Percentiles rank a stretch among this genome's conserved stretches.
Conservation (phyloP, 2,113 vertebrate genomes). For the Aplodontia rufa region DNA sequence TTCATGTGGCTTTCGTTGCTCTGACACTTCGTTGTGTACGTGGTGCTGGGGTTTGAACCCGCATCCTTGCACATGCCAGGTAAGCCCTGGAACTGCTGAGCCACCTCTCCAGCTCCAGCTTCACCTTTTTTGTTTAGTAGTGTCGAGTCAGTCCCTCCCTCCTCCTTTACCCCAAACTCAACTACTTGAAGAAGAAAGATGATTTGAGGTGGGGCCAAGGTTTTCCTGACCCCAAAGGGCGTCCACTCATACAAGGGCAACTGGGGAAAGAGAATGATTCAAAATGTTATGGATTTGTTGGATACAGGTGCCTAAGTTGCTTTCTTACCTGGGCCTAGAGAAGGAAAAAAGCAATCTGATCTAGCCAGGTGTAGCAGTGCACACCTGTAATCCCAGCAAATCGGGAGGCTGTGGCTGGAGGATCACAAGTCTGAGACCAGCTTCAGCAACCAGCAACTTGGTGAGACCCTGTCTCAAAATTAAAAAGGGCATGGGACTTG, state of each 20-base stretch:
- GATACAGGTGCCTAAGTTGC: not conserved
- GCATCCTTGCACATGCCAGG: no score
- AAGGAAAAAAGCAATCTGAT: not conserved
- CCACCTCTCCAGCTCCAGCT: no score
- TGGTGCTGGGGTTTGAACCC: no score
- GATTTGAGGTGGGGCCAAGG: not conserved
- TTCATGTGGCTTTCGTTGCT: no score
- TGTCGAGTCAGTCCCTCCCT: not conserved
- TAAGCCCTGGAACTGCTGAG: not conserved
- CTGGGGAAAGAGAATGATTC: not conserved
- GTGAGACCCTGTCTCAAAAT: no score
- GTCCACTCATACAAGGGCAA: not conserved
- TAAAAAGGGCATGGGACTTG: no score
- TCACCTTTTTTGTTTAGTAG: not conserved
- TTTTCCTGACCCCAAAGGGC: not conserved
- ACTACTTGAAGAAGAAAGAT: not conserved
- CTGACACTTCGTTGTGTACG: no score
- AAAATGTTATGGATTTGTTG: not conserved
- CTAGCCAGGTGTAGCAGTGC: no score
- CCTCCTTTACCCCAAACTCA: not conserved
- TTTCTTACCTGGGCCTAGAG: not conserved
- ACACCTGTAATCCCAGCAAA: no score
- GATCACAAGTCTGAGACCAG: no score
- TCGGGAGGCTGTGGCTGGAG: no score
- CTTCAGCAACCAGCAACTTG: no score